Conservation (phyloP, 2,888 invertebrate genomes). For the Schizaphis graminum region DNA sequence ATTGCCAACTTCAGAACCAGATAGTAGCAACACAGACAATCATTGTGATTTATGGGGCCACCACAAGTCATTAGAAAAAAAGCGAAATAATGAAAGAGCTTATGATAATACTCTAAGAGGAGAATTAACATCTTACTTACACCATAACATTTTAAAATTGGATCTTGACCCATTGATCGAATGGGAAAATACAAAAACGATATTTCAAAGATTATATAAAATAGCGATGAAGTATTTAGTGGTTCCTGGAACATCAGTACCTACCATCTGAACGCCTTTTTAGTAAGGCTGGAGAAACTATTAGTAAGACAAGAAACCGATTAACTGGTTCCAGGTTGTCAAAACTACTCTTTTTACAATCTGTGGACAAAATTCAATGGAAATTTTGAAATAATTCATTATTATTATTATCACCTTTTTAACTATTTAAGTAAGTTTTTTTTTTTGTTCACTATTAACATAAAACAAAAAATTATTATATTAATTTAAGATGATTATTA, state of each 20-base stretch:
- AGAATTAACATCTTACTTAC: neutral
- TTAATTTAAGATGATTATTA: neutral
- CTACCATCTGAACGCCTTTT: neutral
- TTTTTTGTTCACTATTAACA: neutral
- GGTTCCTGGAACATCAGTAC: slow-evolving; percentile 1
- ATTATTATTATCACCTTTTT: neutral
- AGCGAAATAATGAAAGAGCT: neutral
- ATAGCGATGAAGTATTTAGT: slow-evolving; percentile 8
- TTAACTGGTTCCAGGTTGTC: neutral
- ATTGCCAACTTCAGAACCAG: neutral
- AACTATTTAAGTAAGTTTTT: neutral
- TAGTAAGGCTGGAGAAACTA: slow-evolving; percentile 1
- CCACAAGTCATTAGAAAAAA: neutral
- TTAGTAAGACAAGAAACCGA: neutral
- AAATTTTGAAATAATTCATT: slow-evolving; percentile 15
- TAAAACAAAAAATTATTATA: neutral
- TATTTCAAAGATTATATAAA: slow-evolving; percentile 2
- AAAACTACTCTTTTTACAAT: slow-evolving; percentile 2
- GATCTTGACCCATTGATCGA: neutral
- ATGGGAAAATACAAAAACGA: neutral
- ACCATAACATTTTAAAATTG: neutral
- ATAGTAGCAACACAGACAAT: neutral
- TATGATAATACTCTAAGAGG: neutral
- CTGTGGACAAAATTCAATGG: neutral
- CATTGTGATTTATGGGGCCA: neutral